These are phyloP conservation scores for Diogma glabrata DNA, from an alignment of 2,888 invertebrate genomes.

Conservation along the genomic window DNA sequence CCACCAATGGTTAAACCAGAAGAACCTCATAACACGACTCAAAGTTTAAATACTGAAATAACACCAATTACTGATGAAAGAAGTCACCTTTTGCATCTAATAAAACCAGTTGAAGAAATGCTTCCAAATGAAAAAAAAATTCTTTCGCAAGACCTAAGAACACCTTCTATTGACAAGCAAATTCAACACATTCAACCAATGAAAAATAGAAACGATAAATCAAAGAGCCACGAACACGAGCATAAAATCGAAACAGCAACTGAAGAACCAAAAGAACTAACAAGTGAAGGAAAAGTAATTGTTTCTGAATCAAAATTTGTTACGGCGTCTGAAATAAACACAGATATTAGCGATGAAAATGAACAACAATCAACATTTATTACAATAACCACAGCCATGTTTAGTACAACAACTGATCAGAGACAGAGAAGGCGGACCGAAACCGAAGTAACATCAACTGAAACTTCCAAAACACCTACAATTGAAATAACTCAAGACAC, in stretches of 20 bases:
- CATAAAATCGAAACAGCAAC: neutral
- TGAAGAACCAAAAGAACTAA: neutral
- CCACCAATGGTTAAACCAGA: neutral
- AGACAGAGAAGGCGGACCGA: neutral
- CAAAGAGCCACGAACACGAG: too few species aligned
- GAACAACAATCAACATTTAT: neutral
- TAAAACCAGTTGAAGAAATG: constrained; percentile 22
- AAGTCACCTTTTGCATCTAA: too few species aligned
- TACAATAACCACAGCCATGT: constrained; percentile 16
- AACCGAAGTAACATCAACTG: neutral
- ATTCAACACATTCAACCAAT: neutral
- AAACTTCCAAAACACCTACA: neutral
- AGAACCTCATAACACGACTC: too few species aligned
- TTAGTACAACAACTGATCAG: constrained; percentile 13
- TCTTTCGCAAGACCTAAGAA: constrained; percentile 26
- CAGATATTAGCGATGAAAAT: neutral
- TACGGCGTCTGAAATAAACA: neutral
- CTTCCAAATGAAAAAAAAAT: constrained; percentile 34
- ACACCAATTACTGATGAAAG: neutral
- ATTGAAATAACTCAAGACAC: constrained; percentile 4
- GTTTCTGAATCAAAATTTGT: constrained; percentile 2
- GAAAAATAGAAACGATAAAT: too few species aligned
- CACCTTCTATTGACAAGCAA: constrained; percentile 8
- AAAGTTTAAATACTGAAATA: too few species aligned
- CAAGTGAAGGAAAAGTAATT: neutral